A percentile compares a stretch with the other conserved stretches of the same genome.
Conservation (phyloP, 2,113 vertebrate genomes). For the Limanda limanda region DNA sequence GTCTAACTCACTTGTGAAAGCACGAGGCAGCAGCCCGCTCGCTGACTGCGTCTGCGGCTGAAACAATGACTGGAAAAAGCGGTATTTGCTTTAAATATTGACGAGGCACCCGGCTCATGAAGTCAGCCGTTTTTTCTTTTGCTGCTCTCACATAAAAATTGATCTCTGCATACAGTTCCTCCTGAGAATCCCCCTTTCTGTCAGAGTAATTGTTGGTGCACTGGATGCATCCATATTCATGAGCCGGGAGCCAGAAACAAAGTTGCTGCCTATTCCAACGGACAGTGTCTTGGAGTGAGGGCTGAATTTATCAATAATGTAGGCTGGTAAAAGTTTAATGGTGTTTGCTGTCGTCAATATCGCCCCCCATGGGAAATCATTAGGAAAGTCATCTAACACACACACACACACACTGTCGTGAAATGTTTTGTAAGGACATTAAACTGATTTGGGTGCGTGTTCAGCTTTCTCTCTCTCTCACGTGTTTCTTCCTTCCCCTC, state of each 20-base stretch:
- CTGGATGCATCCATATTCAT: slow-evolving; percentile 61
- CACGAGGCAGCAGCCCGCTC: slow-evolving; percentile 1
- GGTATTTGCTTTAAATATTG: slow-evolving; percentile 13
- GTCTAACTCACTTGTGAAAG: slow-evolving; percentile 21
- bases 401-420: neutral
- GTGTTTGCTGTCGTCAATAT: slow-evolving; percentile 40
- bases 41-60: slow-evolving; percentile 6
- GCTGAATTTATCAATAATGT: slow-evolving; percentile 60
- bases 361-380: slow-evolving; percentile 21
- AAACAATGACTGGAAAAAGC: neutral
- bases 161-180: slow-evolving; percentile 33
- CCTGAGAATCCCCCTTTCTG: slow-evolving; percentile 37
- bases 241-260: slow-evolving; percentile 18
- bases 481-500: neutral
- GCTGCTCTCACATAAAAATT: slow-evolving; percentile 38
- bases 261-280: slow-evolving; percentile 30
- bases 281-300: slow-evolving; percentile 30
- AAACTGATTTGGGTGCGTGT: slow-evolving; percentile 1
- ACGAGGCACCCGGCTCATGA: slow-evolving; percentile 6
- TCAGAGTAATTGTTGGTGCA: slow-evolving; percentile 11
- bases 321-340: slow-evolving; percentile 61
- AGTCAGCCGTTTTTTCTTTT: slow-evolving; percentile 43
- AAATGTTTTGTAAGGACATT: slow-evolving; percentile 16
- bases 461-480: neutral
- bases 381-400: slow-evolving; percentile 38